Conservation (phyloP, 2,113 vertebrate species). For the Gymnogyps californianus region DNA sequence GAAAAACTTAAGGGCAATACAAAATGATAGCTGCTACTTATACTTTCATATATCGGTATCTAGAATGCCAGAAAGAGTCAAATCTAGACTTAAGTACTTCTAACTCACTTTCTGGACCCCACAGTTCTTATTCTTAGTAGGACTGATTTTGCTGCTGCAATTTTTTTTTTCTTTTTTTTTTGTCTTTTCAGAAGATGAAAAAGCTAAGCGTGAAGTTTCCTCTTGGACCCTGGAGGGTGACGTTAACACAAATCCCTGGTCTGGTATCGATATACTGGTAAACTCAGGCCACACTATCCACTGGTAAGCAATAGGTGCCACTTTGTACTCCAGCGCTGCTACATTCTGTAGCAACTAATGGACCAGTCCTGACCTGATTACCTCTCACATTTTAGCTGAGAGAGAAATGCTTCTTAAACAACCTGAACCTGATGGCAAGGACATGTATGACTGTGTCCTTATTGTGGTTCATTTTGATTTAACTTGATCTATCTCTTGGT, state of each 20-base stretch:
- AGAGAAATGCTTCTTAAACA: not conserved
- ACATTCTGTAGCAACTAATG: not conserved
- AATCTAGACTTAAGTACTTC: not conserved
- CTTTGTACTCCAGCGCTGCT: not conserved
- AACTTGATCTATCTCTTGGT: not conserved
- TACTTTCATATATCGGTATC: not conserved
- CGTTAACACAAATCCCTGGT: constrained; percentile 94
- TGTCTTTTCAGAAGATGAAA: constrained; percentile 84
- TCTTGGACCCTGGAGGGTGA: constrained; percentile 87
- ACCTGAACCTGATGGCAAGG: not conserved
- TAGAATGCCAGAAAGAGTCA: not conserved
- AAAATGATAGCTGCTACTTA: not conserved
- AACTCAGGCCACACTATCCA: constrained; percentile 92
- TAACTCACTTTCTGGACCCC: not conserved
- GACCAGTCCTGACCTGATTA: not conserved
- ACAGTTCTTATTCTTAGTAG: not conserved
- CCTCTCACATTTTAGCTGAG: not conserved
- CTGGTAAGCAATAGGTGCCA: constrained; percentile 76
- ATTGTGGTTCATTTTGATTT: not conserved
- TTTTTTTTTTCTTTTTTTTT: not conserved
- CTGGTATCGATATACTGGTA: constrained; percentile 95
- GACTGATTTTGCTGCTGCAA: not conserved
- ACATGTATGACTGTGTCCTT: not conserved
- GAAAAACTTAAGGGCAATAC: not conserved
- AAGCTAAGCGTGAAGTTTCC: constrained; percentile 83